Evolutionary conservation across 2,888 invertebrate species (phyloP), one percentile per base, ranked within the genome.

Genomic region (Orthonevra nobilis): DNA sequence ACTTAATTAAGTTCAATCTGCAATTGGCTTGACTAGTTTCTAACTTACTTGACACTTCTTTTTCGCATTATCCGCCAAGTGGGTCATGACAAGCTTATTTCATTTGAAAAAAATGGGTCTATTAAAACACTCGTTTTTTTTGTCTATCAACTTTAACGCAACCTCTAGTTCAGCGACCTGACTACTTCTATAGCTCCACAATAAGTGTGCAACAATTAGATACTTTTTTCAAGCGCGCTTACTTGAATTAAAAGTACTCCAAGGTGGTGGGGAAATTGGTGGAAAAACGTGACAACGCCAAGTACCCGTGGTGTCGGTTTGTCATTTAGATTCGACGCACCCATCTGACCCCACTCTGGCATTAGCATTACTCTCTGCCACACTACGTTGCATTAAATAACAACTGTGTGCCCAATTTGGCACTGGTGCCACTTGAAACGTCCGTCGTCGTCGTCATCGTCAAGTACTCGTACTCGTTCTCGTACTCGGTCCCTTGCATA

Each of bases 331-430:
- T 72, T 40, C 34, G 56, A 38, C 56, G 48, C 48, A 64, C 28
- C 26, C 54, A 48, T 10, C 44, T 63, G 38, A 72, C 54, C 54
- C 54, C n/a, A n/a, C n/a, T 32, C 20, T 26, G 32, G 38, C 40
- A 48, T 48, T 30, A 64, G 17, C 48, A 64, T 48, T 34, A 48
- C 56, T 56, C 64, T 48, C 32, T 72, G 64, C 26, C 56, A 72
- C 50, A 72, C 19, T 52, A 60, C 48, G 19, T 2, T 72, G 64
- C 56, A 64, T 64, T 50, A 48, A 40, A 14, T 56, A 56, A 54
- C 54, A 54, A 10, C 48, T 64, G 48, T 72, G 72, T 56, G 32
- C 56, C 56, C 64, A 72, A 72, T 72, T 72, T 72, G 4, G 17
- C 34, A 48, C 46, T 32, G 3, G 23, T 15, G 23, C 23, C 26